Evolutionary conservation across 1,140 invertebrate species (phyloP), one percentile per base, ranked within the genome.

Genomic region (Oncopeltus fasciatus): DNA sequence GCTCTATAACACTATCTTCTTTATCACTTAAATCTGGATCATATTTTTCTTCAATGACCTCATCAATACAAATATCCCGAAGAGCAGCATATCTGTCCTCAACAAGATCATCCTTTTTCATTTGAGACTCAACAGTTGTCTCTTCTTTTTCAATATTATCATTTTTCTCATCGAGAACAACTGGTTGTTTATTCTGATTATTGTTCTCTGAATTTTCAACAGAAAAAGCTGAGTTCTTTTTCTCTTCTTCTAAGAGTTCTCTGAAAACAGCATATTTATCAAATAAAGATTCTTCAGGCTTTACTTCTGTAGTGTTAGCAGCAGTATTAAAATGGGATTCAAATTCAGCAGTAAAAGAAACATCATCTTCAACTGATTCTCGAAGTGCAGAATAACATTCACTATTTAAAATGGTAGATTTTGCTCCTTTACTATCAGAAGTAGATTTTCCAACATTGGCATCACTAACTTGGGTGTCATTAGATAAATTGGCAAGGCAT

Each of bases 201-300:
- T 18, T 31, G 20, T 60, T 14, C 1, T 26, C 26, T 29, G 61
- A 33, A 46, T 46, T 46, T 5, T 46, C 21, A 20, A 20, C 44
- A 46, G 18, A 20, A 46, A 46, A 46, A 60, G 20, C 28, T 29
- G 46, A 26, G 46, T 62, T 43, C 47, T 69, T 74, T 47, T 76
- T 74, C 70, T 88, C 86, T 70, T 84, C 75, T 64, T 86, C 83
- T 20, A 88, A 76, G 59, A 91, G 78, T 76, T 92, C 89, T 64
- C 89, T 76, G 69, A 92, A 91, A 0, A 87, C 89, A 0, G 88
- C 88, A 70, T 92, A 92, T 64, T 87, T 82, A 69, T 91, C 88
- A 65, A 81, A 80, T 5, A 75, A 74, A 33, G 75, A 69, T 44
- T 69, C 72, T 3, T 73, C 67, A 12, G 29, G 44, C 12, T 26